phyloP scores from a whole-genome alignment of 1,140 invertebrate genomes.

The Saccostrea echinata region DNA sequence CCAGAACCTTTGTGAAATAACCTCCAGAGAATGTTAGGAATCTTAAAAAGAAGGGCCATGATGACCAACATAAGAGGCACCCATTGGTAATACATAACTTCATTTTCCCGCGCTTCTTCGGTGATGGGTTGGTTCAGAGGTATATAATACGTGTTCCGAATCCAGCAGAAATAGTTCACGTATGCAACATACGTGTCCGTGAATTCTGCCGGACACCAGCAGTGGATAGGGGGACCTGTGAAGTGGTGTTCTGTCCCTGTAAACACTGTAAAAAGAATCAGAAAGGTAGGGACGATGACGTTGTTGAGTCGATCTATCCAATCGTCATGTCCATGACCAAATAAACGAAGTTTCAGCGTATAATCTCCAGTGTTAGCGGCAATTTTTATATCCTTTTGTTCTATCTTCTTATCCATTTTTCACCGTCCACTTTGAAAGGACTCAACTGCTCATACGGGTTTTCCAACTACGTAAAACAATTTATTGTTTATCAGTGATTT shows the following conservation, averaged over 20 bases:
- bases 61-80: slow-evolving; percentile 80
- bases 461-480: no score
- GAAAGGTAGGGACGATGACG: slow-evolving; percentile 70
- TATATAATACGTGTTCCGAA: slow-evolving; percentile 92
- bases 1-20: slow-evolving; percentile 68
- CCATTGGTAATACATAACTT: slow-evolving; percentile 80
- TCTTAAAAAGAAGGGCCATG: slow-evolving; percentile 80
- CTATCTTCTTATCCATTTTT: no score
- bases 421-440: no score
- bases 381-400: background rate
- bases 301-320: slow-evolving; percentile 55
- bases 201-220: slow-evolving; percentile 74
- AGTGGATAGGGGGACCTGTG: slow-evolving; percentile 76
- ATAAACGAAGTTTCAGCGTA: background rate
- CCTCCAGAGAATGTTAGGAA: slow-evolving; percentile 80
- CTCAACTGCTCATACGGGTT: no score
- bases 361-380: background rate
- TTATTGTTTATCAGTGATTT: no score
- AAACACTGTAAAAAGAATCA: slow-evolving; percentile 68
- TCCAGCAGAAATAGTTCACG: slow-evolving; percentile 96
- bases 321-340: slow-evolving; percentile 70
- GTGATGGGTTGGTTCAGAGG: slow-evolving; percentile 68
- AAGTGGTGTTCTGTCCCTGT: slow-evolving; percentile 59
- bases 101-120: slow-evolving; percentile 54
- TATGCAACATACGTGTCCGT: slow-evolving; percentile 71